A percentile compares a stretch with the other conserved stretches of the same genome.
Evolutionary conservation across 2,888 invertebrate species (phyloP).

Genomic region (Synanthedon myopaeformis): DNA sequence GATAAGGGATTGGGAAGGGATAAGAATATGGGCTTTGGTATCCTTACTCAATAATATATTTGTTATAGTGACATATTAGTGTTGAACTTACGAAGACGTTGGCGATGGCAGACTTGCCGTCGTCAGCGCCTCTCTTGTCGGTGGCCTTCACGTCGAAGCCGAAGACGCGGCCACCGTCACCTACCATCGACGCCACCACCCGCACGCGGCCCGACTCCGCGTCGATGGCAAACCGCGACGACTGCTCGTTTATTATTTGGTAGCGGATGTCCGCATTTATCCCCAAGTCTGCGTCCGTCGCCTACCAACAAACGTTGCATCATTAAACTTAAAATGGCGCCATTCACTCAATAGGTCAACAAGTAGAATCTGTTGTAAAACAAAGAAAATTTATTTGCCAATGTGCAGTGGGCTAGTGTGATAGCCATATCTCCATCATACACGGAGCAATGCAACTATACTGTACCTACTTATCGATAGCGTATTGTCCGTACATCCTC

Average conservation of each 20-base stretch:
- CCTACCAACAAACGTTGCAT: constrained; percentile 44
- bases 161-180: constrained; percentile 81
- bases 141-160: constrained; percentile 91
- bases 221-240: constrained; percentile 82
- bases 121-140: constrained; percentile 82
- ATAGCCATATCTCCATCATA: no score
- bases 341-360: no score
- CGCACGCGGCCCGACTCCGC: constrained; percentile 81
- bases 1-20: no score
- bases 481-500: no score
- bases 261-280: constrained; percentile 84
- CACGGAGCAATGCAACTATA: no score
- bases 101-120: constrained; percentile 85
- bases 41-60: neutral
- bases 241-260: constrained; percentile 82
- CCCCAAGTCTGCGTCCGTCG: constrained; percentile 80
- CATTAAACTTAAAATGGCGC: no score
- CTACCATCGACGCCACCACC: constrained; percentile 75
- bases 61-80: neutral
- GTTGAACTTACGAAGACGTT: constrained; percentile 82
- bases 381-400: no score
- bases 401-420: no score
- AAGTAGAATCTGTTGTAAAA: no score
- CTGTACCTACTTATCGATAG: no score
- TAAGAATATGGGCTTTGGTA: no score